Base-by-base conservation (phyloP, 2,797 vertebrate genomes). In the Silurus lanzhouensis region DNA sequence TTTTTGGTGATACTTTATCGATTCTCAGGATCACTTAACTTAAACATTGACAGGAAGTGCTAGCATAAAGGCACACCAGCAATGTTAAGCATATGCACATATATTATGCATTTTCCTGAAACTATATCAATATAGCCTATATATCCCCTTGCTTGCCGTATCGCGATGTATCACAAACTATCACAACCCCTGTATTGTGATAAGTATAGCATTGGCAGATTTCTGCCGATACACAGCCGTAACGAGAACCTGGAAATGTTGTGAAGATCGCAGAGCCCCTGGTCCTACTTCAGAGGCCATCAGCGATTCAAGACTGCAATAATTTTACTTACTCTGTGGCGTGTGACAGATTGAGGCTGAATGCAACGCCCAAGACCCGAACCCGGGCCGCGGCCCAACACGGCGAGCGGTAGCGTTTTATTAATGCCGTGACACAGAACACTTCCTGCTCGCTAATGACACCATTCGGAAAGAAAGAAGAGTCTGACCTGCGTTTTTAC, bases 321-420 rank as follows among this genome's bases (percentile, higher is more conserved):
- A 84, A 90, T 92, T 90, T 83, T 90, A 89, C 91, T 88, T 76
- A 79, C 85, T 71, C 87, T 86, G 89, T 86, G 46, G 74, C 55
- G 14, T 76, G 81, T 93, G 92, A 94, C 92, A 94, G 92, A 94
- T 93, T 93, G 89, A 92, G 93, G 92, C 89, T 91, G 88, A 71
- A 74, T 83, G 25, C 63, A 71, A 46, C 86, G n/a, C 86, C 87
- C 79, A 83, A 68, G 87, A 86, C n/a, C 10, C 52, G 25, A 71
- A 87, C 20, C 13, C 38, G 61, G 80, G 88, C 85, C 64, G 67
- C 38, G 14, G 55, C 84, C 87, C 86, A 86, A 70, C 89, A 58
- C 83, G 63, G 71, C 71, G 44, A 48, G 27, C 13, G 66, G 6
- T 75, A n/a, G 70, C 38, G 46, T 76, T 77, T 67, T n/a, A 55